Evolutionary conservation across 2,888 invertebrate genomes (phyloP), one percentile per base, ranked within the genome.

Genomic region (Tenthredo notha): DNA sequence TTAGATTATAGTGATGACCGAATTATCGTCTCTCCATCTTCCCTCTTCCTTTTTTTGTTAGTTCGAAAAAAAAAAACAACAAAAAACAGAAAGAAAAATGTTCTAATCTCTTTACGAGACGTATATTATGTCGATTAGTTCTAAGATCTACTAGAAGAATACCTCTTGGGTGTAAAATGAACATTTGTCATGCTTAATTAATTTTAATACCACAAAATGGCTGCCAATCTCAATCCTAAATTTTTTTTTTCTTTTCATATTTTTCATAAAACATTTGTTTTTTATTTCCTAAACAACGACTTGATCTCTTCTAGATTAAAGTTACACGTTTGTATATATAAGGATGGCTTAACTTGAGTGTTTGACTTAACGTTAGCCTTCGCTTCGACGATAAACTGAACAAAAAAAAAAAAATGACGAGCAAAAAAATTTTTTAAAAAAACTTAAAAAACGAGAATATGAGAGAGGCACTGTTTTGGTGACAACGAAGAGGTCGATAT

Each of bases 331-430:
- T 25, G 25, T 61, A 21, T 21, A 21, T 61, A 21, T 21, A 21
- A 61, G 61, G 25, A 61, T 25, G 61, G 61, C 25, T 54, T 54
- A n/a, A 61, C 12, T 61, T 3, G 21, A 25, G 61, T 61, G 12
- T 61, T 61, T 61, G 61, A 61, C 61, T 25, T 25, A 25, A 21
- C 2, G 2, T 12, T 25, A 25, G 25, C 61, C 25, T 61, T 61
- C 25, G 61, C 61, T 61, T 25, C 12, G 25, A 12, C 12, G 25
- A 61, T 61, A 61, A 61, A 61, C 61, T 25, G 0, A 25, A 10
- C 5, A 29, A 77, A 72, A 84, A 84, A 78, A 77, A 70, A 75
- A 75, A 82, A 58, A 37, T 80, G 82, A 33, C 50, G 18, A 40
- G 37, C 37, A 58, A 25, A 18, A 33, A 54, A 72, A n/a, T 29